These are phyloP conservation scores for Melolontha melolontha DNA, from an alignment of 2,888 invertebrate genomes.

Conservation along the genomic window DNA sequence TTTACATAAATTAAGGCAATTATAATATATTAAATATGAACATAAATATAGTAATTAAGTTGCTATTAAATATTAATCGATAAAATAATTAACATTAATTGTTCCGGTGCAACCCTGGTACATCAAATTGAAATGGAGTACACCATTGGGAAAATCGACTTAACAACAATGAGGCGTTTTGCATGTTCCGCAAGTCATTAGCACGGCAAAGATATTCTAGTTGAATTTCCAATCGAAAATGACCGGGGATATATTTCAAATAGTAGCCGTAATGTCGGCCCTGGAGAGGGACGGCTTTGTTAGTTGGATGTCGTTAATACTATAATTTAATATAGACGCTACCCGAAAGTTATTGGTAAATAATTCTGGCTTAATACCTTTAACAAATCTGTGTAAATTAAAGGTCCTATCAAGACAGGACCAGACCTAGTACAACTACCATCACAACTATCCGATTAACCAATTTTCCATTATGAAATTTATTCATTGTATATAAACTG, in stretches of 20 bases:
- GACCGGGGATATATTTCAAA: not conserved
- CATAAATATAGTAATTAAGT: too few species aligned
- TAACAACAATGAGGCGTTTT: conserved; percentile 2
- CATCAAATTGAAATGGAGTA: conserved; percentile 12
- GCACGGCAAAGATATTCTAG: conserved; percentile 18
- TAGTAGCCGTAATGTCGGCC: not conserved
- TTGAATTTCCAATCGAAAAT: conserved; percentile 2
- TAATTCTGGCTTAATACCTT: conserved; percentile 44
- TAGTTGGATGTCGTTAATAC: conserved; percentile 24
- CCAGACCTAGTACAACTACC: too few species aligned
- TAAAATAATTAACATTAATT: too few species aligned
- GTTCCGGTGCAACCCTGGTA: not conserved
- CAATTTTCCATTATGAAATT: too few species aligned
- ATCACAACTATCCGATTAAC: not conserved
- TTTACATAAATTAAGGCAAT: too few species aligned
- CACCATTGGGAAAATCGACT: conserved; percentile 21
- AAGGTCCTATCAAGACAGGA: not conserved
- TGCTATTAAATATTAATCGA: too few species aligned
- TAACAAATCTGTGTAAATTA: conserved; percentile 45
- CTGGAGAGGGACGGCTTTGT: not conserved
- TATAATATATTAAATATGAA: too few species aligned
- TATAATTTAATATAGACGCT: conserved; percentile 42
- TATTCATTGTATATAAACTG: too few species aligned
- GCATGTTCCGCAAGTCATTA: conserved; percentile 28
- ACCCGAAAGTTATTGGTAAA: conserved; percentile 45